Base-by-base conservation (phyloP, 2,113 vertebrate genomes). In the Clarias magur region DNA sequence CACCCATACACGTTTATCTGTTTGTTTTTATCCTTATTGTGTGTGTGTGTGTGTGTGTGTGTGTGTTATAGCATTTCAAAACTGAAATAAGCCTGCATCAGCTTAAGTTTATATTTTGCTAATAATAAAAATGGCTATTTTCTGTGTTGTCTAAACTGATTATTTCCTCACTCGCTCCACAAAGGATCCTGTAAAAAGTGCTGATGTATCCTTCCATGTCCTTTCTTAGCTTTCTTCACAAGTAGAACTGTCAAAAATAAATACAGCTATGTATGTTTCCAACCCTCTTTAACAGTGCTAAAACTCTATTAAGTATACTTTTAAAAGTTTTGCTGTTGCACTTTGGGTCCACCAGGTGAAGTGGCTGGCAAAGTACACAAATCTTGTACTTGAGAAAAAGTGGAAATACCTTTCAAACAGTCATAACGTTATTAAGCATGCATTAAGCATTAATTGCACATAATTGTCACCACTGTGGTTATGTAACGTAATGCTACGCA, bases 21-120 rank as follows among this genome's bases (percentile, higher is more conserved):
- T 68, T 87, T 65, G 42, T 57, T 57, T 67, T 78, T 21, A 87
- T 78, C 12, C 67, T 42, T 73, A 57, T 6, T 42, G 42, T 42
- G 42, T 6, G 42, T 42, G 42, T 42, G 42, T 42, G 42, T 42
- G 42, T 42, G 42, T 42, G 42, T 42, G 56, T 42, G 23, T 42
- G 30, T 59, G 16, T 56, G 23, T 73, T 34, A 82, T 59, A 70
- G 73, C 2, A 3, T 70, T 86, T 81, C 15, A 30, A 62, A 59
- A 27, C 56, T 34, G 21, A 57, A 76, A 21, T 82, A 68, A 73
- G 48, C 60, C 68, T 78, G 30, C 53, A 83, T 87, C 42, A 83
- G 65, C 70, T 73, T 83, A 48, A 21, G 62, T 78, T 78, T 63
- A 78, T 62, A 62, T 78, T 78, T 78, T 27, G 38, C 84, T 76